Base-by-base conservation (phyloP, 1,140 invertebrate species). In the Thaumatotibia leucotreta region DNA sequence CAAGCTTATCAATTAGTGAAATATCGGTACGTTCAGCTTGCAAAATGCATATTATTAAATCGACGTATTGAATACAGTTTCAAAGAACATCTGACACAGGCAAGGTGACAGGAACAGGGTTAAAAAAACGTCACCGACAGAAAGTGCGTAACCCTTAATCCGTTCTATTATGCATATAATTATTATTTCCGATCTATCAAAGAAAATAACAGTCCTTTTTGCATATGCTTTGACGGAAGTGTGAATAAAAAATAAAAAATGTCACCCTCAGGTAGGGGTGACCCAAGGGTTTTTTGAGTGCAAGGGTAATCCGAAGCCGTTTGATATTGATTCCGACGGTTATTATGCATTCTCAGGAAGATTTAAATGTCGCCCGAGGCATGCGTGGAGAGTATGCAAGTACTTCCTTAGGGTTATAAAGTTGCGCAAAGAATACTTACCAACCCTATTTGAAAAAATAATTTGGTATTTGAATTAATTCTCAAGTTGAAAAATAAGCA, bases 171-270 rank as follows among this genome's bases (percentile, higher is more conserved):
- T 89, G 88, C 88, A 90, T 90, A 88, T 90, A 88, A 90, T 90
- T 90, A 89, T 89, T 89, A 89, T 90, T 90, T 90, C 85, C 86
- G 84, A 86, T 82, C 65, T 83, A 86, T 88, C 84, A 87, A 90
- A 88, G 88, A 84, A 88, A 84, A 82, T 86, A 87, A 85, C 79
- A 83, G 73, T 80, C 77, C 77, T 84, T 88, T 88, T 89, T 88
- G 86, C 84, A 88, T 89, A 84, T 84, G 83, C 79, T 79, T 79
- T 84, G 84, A 82, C 83, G 85, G 86, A 89, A 90, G 86, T 89
- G 85, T 90, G 83, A 89, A 89, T 86, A 88, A 90, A 89, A 90
- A 90, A 87, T 81, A 88, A 90, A 89, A 90, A 90, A 87, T 81
- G 81, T 88, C 84, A 89, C 86, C 86, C 88, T 79, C 82, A 87